phyloP scores from a whole-genome alignment of 2,113 vertebrate species.

The Seriola quinqueradiata region DNA sequence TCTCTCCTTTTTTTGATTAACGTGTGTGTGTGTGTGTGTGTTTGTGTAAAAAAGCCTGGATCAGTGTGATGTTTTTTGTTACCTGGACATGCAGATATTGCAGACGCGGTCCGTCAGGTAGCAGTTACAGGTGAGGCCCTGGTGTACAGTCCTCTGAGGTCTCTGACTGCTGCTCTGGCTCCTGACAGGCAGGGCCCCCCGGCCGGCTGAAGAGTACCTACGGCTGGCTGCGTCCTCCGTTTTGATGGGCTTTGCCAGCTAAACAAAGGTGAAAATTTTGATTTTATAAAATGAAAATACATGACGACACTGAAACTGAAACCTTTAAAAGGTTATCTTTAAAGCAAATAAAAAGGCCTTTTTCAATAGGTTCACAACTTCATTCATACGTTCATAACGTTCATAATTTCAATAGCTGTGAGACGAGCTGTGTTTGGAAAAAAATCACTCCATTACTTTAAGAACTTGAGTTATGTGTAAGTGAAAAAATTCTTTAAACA shows the following conservation, averaged over 20 bases:
- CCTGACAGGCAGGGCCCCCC: conserved; percentile 80
- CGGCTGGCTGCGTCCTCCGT: conserved; percentile 82
- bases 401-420: too few species aligned
- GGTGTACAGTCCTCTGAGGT: conserved; percentile 82
- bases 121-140: conserved; percentile 89
- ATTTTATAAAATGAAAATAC: neutral
- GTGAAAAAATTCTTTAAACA: neutral
- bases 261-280: conserved; percentile 38
- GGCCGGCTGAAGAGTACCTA: conserved; percentile 81
- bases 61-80: conserved; percentile 15
- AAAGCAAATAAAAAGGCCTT: neutral
- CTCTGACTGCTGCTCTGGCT: conserved; percentile 75
- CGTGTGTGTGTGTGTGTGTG: too few species aligned
- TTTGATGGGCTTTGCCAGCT: conserved; percentile 87
- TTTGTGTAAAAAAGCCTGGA: neutral
- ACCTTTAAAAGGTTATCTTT: too few species aligned
- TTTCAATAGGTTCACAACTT: too few species aligned
- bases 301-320: neutral
- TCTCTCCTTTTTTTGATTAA: too few species aligned
- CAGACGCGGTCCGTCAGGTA: conserved; percentile 92
- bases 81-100: conserved; percentile 96
- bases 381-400: too few species aligned
- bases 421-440: too few species aligned
- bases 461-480: too few species aligned
- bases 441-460: too few species aligned